Evolutionary conservation across 2,888 invertebrate genomes (phyloP), one percentile per base, ranked within the genome.

Genomic region (Xanthostigma xanthostigma): DNA sequence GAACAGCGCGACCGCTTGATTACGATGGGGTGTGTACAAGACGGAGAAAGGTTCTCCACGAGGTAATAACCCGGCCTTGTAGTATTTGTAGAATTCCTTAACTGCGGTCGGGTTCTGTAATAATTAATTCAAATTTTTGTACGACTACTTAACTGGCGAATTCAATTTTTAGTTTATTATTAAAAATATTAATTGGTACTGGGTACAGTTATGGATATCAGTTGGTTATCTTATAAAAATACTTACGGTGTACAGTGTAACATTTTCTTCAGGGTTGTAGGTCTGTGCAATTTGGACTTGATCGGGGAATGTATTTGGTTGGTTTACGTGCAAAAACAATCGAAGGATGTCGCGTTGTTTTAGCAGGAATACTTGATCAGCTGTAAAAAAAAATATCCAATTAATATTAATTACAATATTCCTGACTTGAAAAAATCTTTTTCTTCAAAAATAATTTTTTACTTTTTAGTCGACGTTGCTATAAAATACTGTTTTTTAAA

Each of bases 1-100:
- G 66, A 80, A 81, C 17, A 86, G 64, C 6, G 76, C 74, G 5
- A 73, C 61, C 9, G 76, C 79, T 60, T 86, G 79, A 56, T 75
- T 72, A 45, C 73, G 67, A 50, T 84, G 79, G 37, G 70, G 65
- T 46, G 73, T 69, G 60, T 79, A 70, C 60, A 73, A 74, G 60
- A 74, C 69, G 14, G 79, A 77, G 70, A 79, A 83, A 11, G 77
- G 67, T 53, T 78, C 71, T 40, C 73, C 73, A 41, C 71, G 70
- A 1, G 79, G 79, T 42, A 83, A 64, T 51, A 73, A 63, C 38
- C 78, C 78, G 38, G 73, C 60, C 46, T 73, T 67, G 57, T 76
- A 72, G 54, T 75, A 62, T 33, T 72, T 65, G 8, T 71, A 62
- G 61, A 77, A 79, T 52, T 75, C 68, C 53, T 71, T 73, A 5